Evolutionary conservation across 2,113 vertebrate genomes (phyloP), one percentile per base, ranked within the genome.

Genomic region (Ailuropoda melanoleuca): DNA sequence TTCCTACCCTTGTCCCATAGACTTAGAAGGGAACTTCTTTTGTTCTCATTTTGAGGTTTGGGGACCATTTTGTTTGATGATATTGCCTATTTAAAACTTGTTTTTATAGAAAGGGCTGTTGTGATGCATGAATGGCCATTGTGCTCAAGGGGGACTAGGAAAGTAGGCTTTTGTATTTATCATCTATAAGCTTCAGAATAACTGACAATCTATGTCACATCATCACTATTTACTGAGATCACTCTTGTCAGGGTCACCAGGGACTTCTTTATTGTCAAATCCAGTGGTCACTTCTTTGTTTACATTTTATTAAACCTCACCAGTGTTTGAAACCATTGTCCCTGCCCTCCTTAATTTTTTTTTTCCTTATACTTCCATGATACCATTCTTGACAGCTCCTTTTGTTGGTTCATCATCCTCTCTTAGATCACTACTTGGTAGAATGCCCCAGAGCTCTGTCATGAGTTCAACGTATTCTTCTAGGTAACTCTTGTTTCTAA

Each of bases 161-260:
- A 68, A 82, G 56, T 90, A 87, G 56, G 13, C 56, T 90, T 87
- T 90, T 97, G 53, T 90, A 58, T 90, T 93, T 90, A 70, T 93
- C 29, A 23, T 81, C 75, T 86, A 3, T 88, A 87, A 9, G 4
- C 87, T 82, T 62, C 23, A 83, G 75, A 93, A 88, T 93, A 96
- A 96, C 60, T 88, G 87, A 70, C 91, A 91, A 6, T 64, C 24
- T 94, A 72, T 94, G 55, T 74, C 64, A 94, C 3, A 29, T 75
- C 39, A 53, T 87, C 74, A 53, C 56, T 17, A n/a, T 68, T 37
- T 86, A 43, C 82, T 90, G 74, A 93, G 81, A 90, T 72, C 12
- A 6, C 81, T 89, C 2, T 80, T 93, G 70, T 97, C 53, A 85
- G 60, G 37, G 78, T 90, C 70, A 70, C 70, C 78, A 72, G 1